These are phyloP conservation scores for Upupa epops DNA, from an alignment of 2,113 vertebrate genomes.

Conservation along the genomic window DNA sequence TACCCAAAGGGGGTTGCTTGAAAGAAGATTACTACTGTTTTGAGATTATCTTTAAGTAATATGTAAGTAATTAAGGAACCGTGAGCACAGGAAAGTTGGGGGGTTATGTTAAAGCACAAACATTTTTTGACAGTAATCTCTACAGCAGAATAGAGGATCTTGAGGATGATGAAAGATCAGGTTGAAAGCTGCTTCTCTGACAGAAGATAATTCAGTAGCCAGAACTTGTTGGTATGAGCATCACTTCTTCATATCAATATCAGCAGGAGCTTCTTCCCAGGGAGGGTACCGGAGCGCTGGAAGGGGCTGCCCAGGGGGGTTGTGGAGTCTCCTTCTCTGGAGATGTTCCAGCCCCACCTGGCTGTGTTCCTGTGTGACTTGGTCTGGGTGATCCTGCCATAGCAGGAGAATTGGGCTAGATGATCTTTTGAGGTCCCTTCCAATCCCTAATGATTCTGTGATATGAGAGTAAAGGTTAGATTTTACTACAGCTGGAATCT, in stretches of 20 bases:
- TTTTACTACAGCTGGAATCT: not conserved
- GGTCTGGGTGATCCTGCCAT: too few relatives aligned
- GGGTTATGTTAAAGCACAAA: not conserved
- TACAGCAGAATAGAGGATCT: not conserved
- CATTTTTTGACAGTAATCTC: not conserved
- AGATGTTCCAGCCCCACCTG: too few relatives aligned
- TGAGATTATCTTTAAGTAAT: constrained; percentile 47
- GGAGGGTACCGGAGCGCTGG: too few relatives aligned
- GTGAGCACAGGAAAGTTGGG: not conserved
- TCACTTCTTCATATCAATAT: not conserved
- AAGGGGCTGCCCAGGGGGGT: too few relatives aligned
- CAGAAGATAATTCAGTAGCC: not conserved
- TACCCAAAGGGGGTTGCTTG: constrained; percentile 47
- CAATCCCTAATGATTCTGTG: too few relatives aligned
- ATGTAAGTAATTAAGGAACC: constrained; percentile 36
- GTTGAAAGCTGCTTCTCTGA: not conserved
- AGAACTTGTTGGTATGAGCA: not conserved
- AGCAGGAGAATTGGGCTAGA: too few relatives aligned
- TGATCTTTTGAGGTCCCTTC: too few relatives aligned
- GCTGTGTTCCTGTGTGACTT: too few relatives aligned
- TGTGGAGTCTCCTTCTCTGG: too few relatives aligned
- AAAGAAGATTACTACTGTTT: constrained; percentile 56
- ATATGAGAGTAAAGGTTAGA: not conserved
- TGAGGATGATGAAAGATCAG: not conserved
- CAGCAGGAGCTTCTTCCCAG: too few relatives aligned